These are phyloP conservation scores for Leptinotarsa juncta DNA, from an alignment of 2,888 invertebrate species.

Conservation along the genomic window DNA sequence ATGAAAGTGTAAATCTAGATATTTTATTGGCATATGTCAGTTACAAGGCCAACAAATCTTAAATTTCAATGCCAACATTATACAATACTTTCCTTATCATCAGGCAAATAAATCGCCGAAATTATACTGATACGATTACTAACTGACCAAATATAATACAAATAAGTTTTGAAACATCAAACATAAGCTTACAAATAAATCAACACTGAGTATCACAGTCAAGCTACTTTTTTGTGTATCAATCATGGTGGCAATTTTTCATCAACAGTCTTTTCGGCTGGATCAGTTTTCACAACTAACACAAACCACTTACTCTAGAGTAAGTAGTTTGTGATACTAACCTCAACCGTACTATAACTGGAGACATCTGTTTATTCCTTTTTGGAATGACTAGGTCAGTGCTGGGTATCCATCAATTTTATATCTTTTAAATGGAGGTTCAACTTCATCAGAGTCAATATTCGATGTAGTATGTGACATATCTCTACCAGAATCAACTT, in stretches of 20 bases:
- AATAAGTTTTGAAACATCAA: background rate
- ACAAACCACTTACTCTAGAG: no score
- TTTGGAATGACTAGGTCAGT: no score
- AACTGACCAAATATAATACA: no score
- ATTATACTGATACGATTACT: no score
- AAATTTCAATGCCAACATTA: no score
- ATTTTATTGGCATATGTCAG: no score
- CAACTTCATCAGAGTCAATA: background rate
- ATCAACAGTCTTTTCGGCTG: conserved; percentile 16
- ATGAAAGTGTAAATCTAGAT: no score
- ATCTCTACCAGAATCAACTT: conserved; percentile 3
- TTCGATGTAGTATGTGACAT: conserved; percentile 6
- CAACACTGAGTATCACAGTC: background rate
- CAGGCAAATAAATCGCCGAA: no score
- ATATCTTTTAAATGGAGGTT: conserved; percentile 8
- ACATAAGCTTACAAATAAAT: background rate
- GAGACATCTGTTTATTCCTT: background rate
- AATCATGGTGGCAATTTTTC: conserved; percentile 38
- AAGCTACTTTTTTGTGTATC: conserved; percentile 26
- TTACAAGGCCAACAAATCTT: no score
- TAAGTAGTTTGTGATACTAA: background rate
- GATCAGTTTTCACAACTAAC: background rate
- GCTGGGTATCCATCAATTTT: no score
- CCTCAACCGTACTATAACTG: background rate
- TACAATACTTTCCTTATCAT: no score